These are phyloP conservation scores for Mellivora capensis DNA, from an alignment of 2,113 vertebrate genomes.

Conservation along the genomic window DNA sequence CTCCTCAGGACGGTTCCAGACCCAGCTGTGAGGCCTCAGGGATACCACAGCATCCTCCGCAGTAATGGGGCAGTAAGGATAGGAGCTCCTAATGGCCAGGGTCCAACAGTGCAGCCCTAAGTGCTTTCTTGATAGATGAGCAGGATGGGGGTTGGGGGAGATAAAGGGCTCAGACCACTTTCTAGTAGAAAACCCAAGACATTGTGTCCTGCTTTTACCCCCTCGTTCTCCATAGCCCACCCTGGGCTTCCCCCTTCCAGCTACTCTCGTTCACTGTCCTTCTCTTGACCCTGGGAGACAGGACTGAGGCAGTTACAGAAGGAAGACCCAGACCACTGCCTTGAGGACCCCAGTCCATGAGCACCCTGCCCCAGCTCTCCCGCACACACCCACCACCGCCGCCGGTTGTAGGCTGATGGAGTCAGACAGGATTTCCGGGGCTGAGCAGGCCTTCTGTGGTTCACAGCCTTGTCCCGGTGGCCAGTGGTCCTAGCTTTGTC, in stretches of 20 bases:
- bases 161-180: background rate
- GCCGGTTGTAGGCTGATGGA: background rate
- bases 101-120: background rate
- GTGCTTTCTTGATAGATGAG: background rate
- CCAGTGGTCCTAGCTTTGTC: too few species aligned
- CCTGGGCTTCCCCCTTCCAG: background rate
- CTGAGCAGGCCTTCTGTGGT: background rate
- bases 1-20: background rate
- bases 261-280: background rate
- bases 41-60: background rate
- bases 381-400: background rate
- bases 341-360: background rate
- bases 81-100: background rate
- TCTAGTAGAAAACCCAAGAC: background rate
- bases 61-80: background rate
- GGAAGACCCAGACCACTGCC: background rate
- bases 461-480: background rate
- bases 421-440: background rate
- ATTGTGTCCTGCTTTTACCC: too few species aligned
- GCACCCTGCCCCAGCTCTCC: background rate
- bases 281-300: background rate
- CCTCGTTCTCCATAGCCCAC: background rate
- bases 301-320: background rate
- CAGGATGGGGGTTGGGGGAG: fast-evolving
- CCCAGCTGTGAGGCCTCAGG: background rate